Evolutionary conservation across 2,888 invertebrate species (phyloP).

Genomic region (Biston stratarius): DNA sequence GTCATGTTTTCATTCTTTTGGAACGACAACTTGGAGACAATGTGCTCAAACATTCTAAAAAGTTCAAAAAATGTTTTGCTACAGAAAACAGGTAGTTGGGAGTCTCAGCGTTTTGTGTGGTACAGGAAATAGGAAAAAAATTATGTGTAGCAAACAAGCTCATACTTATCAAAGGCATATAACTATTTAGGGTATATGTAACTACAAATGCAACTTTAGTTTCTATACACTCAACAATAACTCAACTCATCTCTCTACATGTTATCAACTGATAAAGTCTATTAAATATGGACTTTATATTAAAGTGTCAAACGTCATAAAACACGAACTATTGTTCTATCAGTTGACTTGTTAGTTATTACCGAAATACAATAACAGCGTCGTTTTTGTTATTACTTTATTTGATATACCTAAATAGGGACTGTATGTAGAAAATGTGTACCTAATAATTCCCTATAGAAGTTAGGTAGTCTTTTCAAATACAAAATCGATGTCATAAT

Average conservation of each 20-base stretch:
- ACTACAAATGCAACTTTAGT: neutral
- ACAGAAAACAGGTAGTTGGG: neutral
- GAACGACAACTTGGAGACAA: conserved; percentile 1
- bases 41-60: neutral
- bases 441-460: no score
- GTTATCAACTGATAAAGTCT: neutral
- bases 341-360: conserved; percentile 60
- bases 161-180: neutral
- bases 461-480: neutral
- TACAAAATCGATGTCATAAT: neutral
- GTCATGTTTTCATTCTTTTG: conserved; percentile 8
- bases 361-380: conserved; percentile 45
- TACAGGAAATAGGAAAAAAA: neutral
- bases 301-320: conserved; percentile 26
- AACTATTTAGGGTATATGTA: neutral
- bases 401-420: neutral
- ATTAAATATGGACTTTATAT: no score
- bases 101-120: neutral
- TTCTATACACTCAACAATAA: no score
- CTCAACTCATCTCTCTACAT: neutral
- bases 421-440: neutral
- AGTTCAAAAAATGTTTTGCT: neutral
- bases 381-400: conserved; percentile 61
- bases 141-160: no score
- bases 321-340: conserved; percentile 36